These are phyloP conservation scores for Ochotona curzoniae DNA, from an alignment of 2,113 vertebrate genomes.

Conservation along the genomic window DNA sequence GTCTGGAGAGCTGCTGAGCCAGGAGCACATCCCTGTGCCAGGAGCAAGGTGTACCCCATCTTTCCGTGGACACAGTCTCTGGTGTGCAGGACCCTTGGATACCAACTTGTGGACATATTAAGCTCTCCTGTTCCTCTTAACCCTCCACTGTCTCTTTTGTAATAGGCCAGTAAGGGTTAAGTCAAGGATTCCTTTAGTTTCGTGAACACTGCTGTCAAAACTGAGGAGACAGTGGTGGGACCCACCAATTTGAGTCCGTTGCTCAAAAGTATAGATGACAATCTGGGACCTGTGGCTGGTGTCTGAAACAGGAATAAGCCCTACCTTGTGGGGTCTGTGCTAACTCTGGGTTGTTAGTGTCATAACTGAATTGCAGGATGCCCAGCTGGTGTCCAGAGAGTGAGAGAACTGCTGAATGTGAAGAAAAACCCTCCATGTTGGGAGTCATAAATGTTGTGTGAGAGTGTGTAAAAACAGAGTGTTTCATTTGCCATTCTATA, in stretches of 20 bases:
- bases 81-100: background rate
- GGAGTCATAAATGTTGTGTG: background rate
- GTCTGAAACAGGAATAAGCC: background rate
- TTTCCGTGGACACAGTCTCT: background rate
- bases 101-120: background rate
- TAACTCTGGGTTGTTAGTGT: background rate
- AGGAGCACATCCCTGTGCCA: background rate
- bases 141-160: background rate
- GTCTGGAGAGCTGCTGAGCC: background rate
- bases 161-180: background rate
- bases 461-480: background rate
- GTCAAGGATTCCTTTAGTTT: background rate
- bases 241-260: background rate
- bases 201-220: background rate
- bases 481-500: background rate
- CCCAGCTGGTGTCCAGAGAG: background rate
- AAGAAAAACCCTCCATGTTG: background rate
- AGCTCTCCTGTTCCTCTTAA: too few relatives aligned
- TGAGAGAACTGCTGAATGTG: background rate
- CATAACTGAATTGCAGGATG: background rate
- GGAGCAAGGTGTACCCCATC: background rate
- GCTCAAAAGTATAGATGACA: background rate
- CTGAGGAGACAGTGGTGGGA: background rate
- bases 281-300: background rate
- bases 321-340: background rate